phyloP scores from a whole-genome alignment of 2,797 vertebrate species.

The Gouania willdenowi region DNA sequence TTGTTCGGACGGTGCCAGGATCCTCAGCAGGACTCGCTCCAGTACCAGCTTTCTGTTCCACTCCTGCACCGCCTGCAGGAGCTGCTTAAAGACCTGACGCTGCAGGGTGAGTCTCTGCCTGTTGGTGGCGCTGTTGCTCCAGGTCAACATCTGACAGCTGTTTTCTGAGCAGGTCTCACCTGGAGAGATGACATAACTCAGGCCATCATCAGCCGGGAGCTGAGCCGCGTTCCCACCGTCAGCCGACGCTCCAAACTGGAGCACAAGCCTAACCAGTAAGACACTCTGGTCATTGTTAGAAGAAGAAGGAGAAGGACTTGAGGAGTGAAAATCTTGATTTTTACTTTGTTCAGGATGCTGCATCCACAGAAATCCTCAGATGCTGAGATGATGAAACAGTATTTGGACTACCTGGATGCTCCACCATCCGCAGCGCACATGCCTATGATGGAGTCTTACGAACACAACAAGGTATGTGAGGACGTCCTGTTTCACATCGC shows the following conservation, averaged over 20 bases:
- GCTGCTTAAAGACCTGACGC: slow-evolving; percentile 87
- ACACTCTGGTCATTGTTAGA: background rate
- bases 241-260: slow-evolving; percentile 13
- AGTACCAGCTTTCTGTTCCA: slow-evolving; percentile 83
- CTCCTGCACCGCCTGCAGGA: slow-evolving; percentile 86
- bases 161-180: slow-evolving; percentile 82
- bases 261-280: slow-evolving; percentile 37
- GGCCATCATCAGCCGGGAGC: slow-evolving; percentile 83
- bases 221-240: slow-evolving; percentile 82
- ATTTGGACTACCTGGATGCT: slow-evolving; percentile 79
- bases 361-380: slow-evolving; percentile 15
- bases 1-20: slow-evolving; percentile 89
- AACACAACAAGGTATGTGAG: slow-evolving; percentile 78
- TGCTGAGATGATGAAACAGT: slow-evolving; percentile 66
- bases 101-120: slow-evolving; percentile 77
- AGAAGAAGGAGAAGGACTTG: too few species aligned
- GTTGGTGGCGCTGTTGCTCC: too few species aligned
- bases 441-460: slow-evolving; percentile 81
- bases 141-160: too few species aligned
- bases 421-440: slow-evolving; percentile 70
- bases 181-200: slow-evolving; percentile 93
- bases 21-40: slow-evolving; percentile 71
- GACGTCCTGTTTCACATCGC: too few species aligned
- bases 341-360: slow-evolving; percentile 28
- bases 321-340: background rate